Base-by-base conservation (phyloP, 2,797 vertebrate species). In the Paguma larvata region DNA sequence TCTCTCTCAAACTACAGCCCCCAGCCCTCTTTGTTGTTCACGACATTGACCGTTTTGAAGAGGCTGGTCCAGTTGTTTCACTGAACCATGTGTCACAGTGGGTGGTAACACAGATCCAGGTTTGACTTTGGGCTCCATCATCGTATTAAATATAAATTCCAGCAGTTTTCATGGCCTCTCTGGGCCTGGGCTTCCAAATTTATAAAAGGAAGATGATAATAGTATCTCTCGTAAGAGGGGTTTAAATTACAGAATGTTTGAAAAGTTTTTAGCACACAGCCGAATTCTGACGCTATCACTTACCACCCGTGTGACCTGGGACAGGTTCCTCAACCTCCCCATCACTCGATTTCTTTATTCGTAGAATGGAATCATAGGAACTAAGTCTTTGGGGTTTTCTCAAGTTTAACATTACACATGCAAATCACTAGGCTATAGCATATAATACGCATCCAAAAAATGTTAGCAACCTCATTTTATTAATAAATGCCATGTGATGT, bases 81-180 rank as follows among this genome's bases (percentile, higher is more conserved):
- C n/a, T 41, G 48, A n/a, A n/a, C 14, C 3, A 0, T 9, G 10
- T 1, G 23, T 23, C 30, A n/a, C 15, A 4, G 10, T 2, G n/a
- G 5, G 14, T 23, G 21, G 10, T 12, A 41, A 67, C 27, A 51
- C 5, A 78, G n/a, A 77, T 21, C 15, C 21, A 2, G 5, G 3
- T 73, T 38, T 25, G 41, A 51, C 5, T 59, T 27, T 12, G 9
- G 44, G 14, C 12, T 48, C 32, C 65, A 46, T 23, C 41, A 21
- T 51, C 15, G 2, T 48, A 65, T 27, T 85, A 73, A 48, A 27
- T 0, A 21, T 30, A 15, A 91, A 8, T 6, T 12, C 51, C 2
- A 16, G 15, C 34, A 48, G 80, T 30, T 59, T 51, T 1, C 44
- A 21, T 2, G 18, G 44, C 14, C 21, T 89, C 48, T 56, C 72